phyloP scores from a whole-genome alignment of 1,140 invertebrate genomes.

The Maconellicoccus hirsutus region DNA sequence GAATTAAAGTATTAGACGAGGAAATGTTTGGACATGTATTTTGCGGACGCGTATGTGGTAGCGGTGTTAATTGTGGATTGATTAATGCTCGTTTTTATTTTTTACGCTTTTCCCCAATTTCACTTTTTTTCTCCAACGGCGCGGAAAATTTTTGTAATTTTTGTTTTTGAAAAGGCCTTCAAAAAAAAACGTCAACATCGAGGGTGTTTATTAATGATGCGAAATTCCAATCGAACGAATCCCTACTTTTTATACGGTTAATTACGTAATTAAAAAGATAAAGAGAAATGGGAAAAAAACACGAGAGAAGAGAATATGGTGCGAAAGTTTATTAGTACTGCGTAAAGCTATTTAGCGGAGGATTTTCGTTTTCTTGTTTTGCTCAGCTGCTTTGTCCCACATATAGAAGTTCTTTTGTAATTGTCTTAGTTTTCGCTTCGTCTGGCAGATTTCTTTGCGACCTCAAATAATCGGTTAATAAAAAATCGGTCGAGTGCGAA shows the following conservation, averaged over 20 bases:
- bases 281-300: background rate
- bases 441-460: background rate
- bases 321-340: no score
- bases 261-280: conserved; percentile 10
- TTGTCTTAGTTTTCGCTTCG: conserved; percentile 7
- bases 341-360: background rate
- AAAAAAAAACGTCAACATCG: background rate
- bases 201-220: conserved; percentile 4
- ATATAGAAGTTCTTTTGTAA: background rate
- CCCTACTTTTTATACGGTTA: background rate
- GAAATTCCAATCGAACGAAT: background rate
- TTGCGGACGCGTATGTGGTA: background rate
- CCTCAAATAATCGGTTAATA: conserved; percentile 4
- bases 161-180: no score
- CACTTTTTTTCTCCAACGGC: background rate
- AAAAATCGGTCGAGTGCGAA: background rate
- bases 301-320: background rate
- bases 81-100: background rate
- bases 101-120: background rate
- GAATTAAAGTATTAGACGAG: no score
- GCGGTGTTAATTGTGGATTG: background rate
- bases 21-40: no score
- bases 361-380: background rate
- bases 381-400: background rate
- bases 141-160: background rate